Evolutionary conservation across 2,888 invertebrate species (phyloP).

Genomic region (Fissipunctia ypsillon): DNA sequence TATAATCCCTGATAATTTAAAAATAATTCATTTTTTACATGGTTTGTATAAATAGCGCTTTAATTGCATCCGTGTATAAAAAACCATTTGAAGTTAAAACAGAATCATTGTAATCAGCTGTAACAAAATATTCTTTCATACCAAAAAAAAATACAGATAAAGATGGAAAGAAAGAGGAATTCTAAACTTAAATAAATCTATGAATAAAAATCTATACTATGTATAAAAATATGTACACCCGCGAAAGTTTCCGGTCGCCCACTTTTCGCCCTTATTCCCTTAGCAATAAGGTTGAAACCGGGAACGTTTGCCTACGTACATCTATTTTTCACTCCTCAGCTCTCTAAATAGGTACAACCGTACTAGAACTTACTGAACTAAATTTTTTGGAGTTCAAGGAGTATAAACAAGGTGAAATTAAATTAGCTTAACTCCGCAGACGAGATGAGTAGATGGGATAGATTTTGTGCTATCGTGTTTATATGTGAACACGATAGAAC

Average conservation of each 20-base stretch:
- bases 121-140: background rate
- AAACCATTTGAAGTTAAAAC: background rate
- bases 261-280: no score
- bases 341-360: background rate
- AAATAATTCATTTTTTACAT: background rate
- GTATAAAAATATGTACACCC: no score
- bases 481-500: background rate
- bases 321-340: constrained; percentile 15
- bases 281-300: no score
- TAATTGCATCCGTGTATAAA: background rate
- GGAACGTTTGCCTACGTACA: no score
- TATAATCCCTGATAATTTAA: background rate
- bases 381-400: background rate
- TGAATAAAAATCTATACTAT: constrained; percentile 35
- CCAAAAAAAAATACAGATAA: background rate
- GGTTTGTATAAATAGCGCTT: background rate
- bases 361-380: background rate
- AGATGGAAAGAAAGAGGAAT: constrained; percentile 1
- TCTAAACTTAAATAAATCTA: constrained; percentile 47
- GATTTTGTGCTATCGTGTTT: no score
- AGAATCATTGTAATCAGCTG: constrained; percentile 5
- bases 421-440: no score
- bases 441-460: no score
- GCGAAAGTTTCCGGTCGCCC: no score
- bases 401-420: no score